Evolutionary conservation across 2,888 invertebrate species (phyloP).

Genomic region (Drosophila rubida): DNA sequence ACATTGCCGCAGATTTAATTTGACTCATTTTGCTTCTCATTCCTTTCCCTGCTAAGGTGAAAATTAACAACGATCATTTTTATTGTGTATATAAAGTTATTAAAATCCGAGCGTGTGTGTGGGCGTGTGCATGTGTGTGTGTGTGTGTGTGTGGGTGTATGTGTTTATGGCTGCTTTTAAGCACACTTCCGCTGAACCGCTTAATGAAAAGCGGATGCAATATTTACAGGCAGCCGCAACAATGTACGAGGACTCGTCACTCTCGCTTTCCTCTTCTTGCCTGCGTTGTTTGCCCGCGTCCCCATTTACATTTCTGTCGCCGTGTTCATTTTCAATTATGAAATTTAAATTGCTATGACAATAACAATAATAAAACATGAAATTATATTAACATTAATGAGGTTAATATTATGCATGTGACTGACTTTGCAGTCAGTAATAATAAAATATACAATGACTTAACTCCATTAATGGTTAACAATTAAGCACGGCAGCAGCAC

Average conservation of each 20-base stretch:
- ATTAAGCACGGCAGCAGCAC: not conserved
- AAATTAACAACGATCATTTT: slow-evolving; percentile 70
- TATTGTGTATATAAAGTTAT: slow-evolving; percentile 59
- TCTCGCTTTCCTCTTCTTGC: not conserved
- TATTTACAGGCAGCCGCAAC: slow-evolving; percentile 13
- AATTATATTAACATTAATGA: slow-evolving; percentile 35
- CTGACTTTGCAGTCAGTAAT: not conserved
- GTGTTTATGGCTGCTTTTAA: slow-evolving; percentile 28
- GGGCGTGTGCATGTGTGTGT: slow-evolving; percentile 3
- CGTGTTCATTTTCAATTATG: slow-evolving; percentile 56
- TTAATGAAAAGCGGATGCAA: slow-evolving; percentile 57
- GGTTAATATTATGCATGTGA: slow-evolving; percentile 32
- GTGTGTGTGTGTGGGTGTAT: slow-evolving; percentile 7
- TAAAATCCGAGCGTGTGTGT: slow-evolving; percentile 44
- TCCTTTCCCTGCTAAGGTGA: slow-evolving; percentile 21
- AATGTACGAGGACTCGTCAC: not conserved
- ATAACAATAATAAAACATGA: slow-evolving; percentile 29
- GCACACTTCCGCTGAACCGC: slow-evolving; percentile 49
- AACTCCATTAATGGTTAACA: slow-evolving; percentile 20
- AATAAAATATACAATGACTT: slow-evolving; percentile 13
- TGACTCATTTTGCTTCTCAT: slow-evolving; percentile 55
- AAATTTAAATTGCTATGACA: slow-evolving; percentile 53
- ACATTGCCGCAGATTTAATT: slow-evolving; percentile 59
- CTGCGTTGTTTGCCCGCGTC: not conserved
- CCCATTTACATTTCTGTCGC: slow-evolving; percentile 15